These are phyloP conservation scores for Lacerta viridis DNA, from an alignment of 2,797 vertebrate genomes.

Conservation along the genomic window DNA sequence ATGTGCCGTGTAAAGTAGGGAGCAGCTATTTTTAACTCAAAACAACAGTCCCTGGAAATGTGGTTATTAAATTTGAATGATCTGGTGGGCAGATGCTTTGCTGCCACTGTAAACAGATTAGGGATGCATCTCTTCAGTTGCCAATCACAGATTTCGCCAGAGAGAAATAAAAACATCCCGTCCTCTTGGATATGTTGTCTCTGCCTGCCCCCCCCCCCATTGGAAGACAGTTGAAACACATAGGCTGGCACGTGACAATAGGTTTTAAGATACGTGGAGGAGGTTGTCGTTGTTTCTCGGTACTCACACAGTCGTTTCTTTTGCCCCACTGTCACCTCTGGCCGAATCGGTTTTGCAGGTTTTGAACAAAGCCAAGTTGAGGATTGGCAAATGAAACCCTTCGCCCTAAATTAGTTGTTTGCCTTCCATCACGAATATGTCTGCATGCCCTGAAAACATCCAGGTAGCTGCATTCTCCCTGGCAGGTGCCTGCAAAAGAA, in stretches of 20 bases:
- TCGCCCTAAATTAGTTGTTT: slow-evolving; percentile 2
- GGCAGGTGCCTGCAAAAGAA: neutral
- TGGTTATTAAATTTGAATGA: neutral
- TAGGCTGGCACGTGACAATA: neutral
- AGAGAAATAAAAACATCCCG: neutral
- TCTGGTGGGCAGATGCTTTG: neutral
- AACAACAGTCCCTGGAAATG: neutral
- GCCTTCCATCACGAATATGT: neutral
- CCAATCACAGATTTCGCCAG: neutral
- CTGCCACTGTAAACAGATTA: neutral
- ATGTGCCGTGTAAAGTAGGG: neutral
- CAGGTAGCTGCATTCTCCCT: neutral
- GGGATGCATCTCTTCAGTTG: neutral
- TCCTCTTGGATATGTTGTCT: neutral
- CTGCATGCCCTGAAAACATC: neutral
- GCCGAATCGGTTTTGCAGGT: neutral
- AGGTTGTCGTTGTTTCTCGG: neutral
- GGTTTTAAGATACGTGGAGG: neutral
- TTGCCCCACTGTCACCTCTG: neutral
- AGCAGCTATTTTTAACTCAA: neutral
- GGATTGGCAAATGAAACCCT: neutral
- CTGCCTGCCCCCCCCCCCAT: neutral
- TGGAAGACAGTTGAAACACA: neutral
- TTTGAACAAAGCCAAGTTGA: neutral
- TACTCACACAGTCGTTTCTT: neutral